Percentiles rank a stretch among this genome's conserved stretches.
Conservation (phyloP, 2,888 invertebrate species). For the Cataglyphis altisquamis region DNA sequence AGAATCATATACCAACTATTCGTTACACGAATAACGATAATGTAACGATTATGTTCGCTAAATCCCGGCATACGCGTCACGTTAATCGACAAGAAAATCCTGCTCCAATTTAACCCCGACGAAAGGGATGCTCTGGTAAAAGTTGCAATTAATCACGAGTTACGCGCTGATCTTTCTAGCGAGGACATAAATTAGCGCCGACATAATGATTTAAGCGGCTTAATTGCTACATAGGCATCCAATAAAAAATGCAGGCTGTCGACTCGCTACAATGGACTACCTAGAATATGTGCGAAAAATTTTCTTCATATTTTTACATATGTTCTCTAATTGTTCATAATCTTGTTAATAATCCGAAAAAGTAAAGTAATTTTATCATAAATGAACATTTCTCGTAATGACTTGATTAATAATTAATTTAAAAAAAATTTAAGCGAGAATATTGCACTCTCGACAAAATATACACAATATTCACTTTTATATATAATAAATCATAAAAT, state of each 20-base stretch:
- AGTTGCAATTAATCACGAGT: slow-evolving; percentile 70
- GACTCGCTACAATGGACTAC: slow-evolving; percentile 44
- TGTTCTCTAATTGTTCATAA: slow-evolving; percentile 29
- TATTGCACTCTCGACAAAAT: background rate
- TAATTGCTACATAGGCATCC: slow-evolving; percentile 57
- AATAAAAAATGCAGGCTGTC: slow-evolving; percentile 60
- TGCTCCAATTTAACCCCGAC: slow-evolving; percentile 32
- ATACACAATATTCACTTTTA: background rate
- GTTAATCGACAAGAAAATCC: slow-evolving; percentile 64
- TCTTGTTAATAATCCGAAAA: slow-evolving; percentile 20
- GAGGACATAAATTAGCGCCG: slow-evolving; percentile 67
- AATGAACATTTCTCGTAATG: background rate
- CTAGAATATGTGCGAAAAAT: slow-evolving; percentile 34
- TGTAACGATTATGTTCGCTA: slow-evolving; percentile 44
- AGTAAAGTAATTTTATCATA: background rate
- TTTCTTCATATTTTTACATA: slow-evolving; percentile 34
- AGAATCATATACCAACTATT: slow-evolving; percentile 1
- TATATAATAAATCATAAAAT: background rate
- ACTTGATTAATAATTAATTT: slow-evolving; percentile 19
- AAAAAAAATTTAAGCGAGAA: background rate
- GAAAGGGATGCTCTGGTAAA: slow-evolving; percentile 62
- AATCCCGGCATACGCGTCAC: slow-evolving; percentile 30
- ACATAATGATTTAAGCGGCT: slow-evolving; percentile 68
- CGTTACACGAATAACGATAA: slow-evolving; percentile 19
- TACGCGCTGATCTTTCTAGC: slow-evolving; percentile 53